These are phyloP conservation scores for Rhodinocichla rosea DNA, from an alignment of 2,113 vertebrate species.

Conservation along the genomic window DNA sequence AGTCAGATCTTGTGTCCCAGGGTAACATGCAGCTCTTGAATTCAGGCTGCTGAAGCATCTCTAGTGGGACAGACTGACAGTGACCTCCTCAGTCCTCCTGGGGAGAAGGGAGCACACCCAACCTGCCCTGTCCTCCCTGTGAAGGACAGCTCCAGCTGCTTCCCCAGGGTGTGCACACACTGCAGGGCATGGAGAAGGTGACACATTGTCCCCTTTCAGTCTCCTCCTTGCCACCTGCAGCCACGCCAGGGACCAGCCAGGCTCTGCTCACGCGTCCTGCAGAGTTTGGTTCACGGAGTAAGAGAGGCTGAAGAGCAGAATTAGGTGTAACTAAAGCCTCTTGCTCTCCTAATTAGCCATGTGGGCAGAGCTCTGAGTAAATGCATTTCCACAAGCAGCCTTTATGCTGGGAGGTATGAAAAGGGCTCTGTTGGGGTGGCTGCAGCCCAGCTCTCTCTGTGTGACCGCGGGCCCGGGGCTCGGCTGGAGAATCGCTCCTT, in stretches of 20 bases:
- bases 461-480: not conserved
- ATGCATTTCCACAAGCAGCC: slow-evolving; percentile 19
- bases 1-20: not conserved
- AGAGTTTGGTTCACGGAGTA: not conserved
- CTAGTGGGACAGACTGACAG: not conserved
- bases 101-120: not conserved
- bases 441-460: not conserved
- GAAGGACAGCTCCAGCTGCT: not conserved
- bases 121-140: not conserved
- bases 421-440: slow-evolving; percentile 30
- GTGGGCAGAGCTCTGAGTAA: slow-evolving; percentile 4
- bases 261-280: not conserved
- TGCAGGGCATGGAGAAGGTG: not conserved
- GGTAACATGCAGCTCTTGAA: not conserved
- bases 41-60: not conserved
- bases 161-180: not conserved
- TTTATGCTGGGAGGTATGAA: slow-evolving; percentile 32
- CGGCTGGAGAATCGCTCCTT: not conserved
- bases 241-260: fast-evolving
- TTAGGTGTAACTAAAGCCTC: slow-evolving; percentile 9
- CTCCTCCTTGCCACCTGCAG: not conserved
- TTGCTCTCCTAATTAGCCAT: slow-evolving; percentile 28
- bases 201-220: not conserved
- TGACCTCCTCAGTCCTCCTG: not conserved
- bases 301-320: not conserved